A percentile compares a stretch with the other conserved stretches of the same genome.
phyloP scores from a whole-genome alignment of 2,113 vertebrate genomes.

The Piaya cayana region DNA sequence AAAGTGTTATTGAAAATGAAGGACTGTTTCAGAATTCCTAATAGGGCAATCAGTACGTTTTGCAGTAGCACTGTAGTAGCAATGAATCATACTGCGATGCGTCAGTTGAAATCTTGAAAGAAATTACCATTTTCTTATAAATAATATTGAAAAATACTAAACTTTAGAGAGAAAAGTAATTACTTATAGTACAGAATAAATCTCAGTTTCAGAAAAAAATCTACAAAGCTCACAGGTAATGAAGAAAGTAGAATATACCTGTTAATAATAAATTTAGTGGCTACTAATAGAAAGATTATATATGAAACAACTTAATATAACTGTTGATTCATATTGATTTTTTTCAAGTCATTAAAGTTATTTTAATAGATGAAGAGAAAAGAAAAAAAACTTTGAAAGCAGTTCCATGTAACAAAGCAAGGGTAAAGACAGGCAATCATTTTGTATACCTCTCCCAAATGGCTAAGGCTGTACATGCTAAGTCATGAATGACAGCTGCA shows the following conservation, averaged over 20 bases:
- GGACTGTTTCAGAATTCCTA: neutral
- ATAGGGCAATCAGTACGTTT: neutral
- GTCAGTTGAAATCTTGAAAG: slow-evolving; percentile 18
- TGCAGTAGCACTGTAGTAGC: neutral
- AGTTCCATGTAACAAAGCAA: neutral
- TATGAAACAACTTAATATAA: neutral
- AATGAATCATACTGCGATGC: neutral
- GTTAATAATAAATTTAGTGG: neutral
- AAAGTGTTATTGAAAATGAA: neutral
- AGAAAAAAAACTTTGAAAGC: neutral
- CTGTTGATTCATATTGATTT: neutral
- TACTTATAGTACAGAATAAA: neutral
- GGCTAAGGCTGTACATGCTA: neutral
- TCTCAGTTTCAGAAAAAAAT: neutral
- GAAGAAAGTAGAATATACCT: neutral
- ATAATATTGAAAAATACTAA: neutral
- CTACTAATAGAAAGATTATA: neutral
- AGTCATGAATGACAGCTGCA: neutral
- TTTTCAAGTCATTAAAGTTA: neutral
- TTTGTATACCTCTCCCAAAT: neutral
- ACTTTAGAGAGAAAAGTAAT: neutral
- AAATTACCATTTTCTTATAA: neutral
- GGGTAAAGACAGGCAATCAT: neutral
- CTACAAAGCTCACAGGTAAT: neutral
- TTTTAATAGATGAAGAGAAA: neutral